phyloP scores from a whole-genome alignment of 2,113 vertebrate species.

The Dermatemys mawii region DNA sequence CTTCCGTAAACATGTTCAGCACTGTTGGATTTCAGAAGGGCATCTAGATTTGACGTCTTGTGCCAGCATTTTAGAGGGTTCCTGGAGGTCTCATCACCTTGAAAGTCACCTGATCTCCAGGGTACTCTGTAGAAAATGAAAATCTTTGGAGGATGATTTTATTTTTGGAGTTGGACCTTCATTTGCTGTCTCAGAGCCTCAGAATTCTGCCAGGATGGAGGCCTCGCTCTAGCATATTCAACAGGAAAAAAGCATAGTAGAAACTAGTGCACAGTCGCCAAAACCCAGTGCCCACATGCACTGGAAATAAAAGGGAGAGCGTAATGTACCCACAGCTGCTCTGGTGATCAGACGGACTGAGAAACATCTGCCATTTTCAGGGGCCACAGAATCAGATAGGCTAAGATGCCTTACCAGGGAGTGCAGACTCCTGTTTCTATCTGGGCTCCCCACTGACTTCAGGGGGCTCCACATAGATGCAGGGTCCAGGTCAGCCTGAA shows the following conservation, averaged over 20 bases:
- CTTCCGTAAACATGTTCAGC: background rate
- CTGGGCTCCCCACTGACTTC: background rate
- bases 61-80: background rate
- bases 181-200: background rate
- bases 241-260: background rate
- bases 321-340: background rate
- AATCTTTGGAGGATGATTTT: background rate
- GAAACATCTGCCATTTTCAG: background rate
- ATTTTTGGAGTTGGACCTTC: constrained; percentile 37
- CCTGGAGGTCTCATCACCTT: constrained; percentile 17
- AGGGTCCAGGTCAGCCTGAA: background rate
- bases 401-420: background rate
- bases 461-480: background rate
- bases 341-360: background rate
- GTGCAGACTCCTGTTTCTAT: background rate
- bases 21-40: background rate
- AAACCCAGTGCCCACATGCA: background rate
- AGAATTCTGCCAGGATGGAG: background rate
- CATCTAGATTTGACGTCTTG: background rate
- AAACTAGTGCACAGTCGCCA: background rate
- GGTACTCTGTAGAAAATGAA: constrained; percentile 16
- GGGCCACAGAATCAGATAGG: background rate
- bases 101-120: background rate
- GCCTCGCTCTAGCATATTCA: background rate
- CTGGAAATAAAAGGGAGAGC: background rate